Evolutionary conservation across 2,888 invertebrate genomes (phyloP).

Genomic region (Gonocerus acuteangulatus): DNA sequence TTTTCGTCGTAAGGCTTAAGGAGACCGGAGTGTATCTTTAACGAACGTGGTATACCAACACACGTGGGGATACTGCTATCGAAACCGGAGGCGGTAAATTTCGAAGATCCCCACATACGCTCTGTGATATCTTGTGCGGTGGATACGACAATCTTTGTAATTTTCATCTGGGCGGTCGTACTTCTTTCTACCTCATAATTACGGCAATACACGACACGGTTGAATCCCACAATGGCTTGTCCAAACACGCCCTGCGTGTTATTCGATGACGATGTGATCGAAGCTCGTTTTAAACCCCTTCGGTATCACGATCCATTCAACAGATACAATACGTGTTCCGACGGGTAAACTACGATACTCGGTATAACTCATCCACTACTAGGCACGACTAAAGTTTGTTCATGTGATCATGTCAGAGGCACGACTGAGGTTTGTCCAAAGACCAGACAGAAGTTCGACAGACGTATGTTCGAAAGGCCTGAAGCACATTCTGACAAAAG

Average conservation of each 20-base stretch:
- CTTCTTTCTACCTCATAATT: neutral
- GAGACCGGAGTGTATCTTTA: neutral
- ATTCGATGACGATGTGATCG: constrained; percentile 3
- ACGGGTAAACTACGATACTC: neutral
- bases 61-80: neutral
- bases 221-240: neutral
- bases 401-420: too few species aligned
- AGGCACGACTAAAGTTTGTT: too few species aligned
- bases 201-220: neutral
- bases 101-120: neutral
- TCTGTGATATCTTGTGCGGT: neutral
- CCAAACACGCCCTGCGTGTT: constrained; percentile 7
- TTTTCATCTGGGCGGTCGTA: neutral
- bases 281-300: constrained; percentile 7
- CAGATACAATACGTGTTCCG: neutral
- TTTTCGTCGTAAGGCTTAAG: neutral
- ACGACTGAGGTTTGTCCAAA: too few species aligned
- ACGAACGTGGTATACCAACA: neutral
- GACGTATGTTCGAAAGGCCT: too few species aligned
- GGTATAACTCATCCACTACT: neutral
- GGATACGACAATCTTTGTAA: neutral
- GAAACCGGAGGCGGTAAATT: neutral
- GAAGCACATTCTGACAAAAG: too few species aligned
- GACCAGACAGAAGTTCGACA: too few species aligned
- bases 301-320: neutral